Base-by-base conservation (phyloP, 2,113 vertebrate genomes). In the Indicator indicator region DNA sequence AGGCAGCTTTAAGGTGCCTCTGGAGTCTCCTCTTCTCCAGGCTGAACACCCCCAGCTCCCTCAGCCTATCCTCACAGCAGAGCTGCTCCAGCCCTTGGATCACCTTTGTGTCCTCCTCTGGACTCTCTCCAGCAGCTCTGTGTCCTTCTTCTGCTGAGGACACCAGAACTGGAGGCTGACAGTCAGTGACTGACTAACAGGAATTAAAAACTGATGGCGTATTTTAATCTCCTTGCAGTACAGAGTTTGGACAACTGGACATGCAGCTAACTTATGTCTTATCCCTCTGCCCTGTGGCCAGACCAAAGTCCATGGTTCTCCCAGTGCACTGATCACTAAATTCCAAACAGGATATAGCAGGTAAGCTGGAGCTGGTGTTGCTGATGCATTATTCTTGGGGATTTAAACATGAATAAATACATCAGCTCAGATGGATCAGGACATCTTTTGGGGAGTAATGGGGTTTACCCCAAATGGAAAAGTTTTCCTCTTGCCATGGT, bases 311-410 rank as follows among this genome's bases (percentile, higher is more conserved):
- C 63, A 11, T 4, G 30, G 59, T 52, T 90, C 58, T 89, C 55
- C 76, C 59, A 42, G 67, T 0, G 0, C 73, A 90, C 58, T 73
- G 86, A 94, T 70, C 68, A 83, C 89, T 87, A 42, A 82, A 95
- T 95, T 92, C 95, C 95, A 92, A 90, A 89, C 24, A 79, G 74
- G 94, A 96, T 96, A 95, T 95, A 70, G 88, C 56, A 64, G 79
- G 64, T 92, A 91, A 95, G 52, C 87, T 86, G 69, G 38, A 76
- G 83, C 50, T 84, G 72, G 52, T 87, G 79, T 89, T 95, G 78
- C 81, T 82, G 91, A 92, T 88, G 91, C 84, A 91, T 95, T 97
- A 91, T 80, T 94, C 84, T 70, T 91, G 82, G 81, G 52, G 81
- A 95, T 95, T 95, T 94, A 85, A 67, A 63, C 65, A 62, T 84